phyloP scores from a whole-genome alignment of 2,888 invertebrate species.

The Allacma fusca region DNA sequence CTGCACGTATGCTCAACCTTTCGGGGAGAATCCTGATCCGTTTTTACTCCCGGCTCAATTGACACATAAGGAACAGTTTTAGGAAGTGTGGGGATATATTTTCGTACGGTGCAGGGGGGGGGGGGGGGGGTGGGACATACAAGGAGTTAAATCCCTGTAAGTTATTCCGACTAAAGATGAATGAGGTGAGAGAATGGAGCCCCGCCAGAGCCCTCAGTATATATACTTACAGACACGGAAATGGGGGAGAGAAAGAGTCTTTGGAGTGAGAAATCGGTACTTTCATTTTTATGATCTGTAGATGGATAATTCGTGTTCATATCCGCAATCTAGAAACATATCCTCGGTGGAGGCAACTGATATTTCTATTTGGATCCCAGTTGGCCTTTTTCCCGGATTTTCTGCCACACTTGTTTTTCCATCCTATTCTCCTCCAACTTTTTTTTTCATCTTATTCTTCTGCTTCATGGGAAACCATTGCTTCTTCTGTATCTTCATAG shows the following conservation, averaged over 20 bases:
- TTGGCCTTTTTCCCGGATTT: conserved; percentile 40
- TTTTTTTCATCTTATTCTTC: conserved; percentile 36
- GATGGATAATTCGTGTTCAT: conserved; percentile 50
- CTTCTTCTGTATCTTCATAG: neutral
- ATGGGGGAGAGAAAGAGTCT: conserved; percentile 4
- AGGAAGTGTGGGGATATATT: no score
- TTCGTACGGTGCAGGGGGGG: no score
- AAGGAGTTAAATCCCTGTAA: no score
- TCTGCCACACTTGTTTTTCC: conserved; percentile 38
- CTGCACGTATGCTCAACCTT: no score
- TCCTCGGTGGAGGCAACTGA: neutral
- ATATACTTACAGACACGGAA: neutral
- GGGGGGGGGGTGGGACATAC: no score
- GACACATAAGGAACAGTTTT: no score
- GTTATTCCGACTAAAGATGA: neutral
- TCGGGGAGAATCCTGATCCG: no score
- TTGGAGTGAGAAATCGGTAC: conserved; percentile 42
- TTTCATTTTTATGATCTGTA: conserved; percentile 46
- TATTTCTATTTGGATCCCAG: conserved; percentile 38
- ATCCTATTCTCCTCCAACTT: conserved; percentile 13
- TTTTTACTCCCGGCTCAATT: no score
- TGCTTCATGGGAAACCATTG: conserved; percentile 47
- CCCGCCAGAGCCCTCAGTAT: neutral
- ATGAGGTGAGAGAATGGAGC: conserved; percentile 16
- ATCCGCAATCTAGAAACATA: conserved; percentile 30